These are phyloP conservation scores for Enteromius radiatus DNA, from an alignment of 2,797 vertebrate species.

Conservation along the genomic window DNA sequence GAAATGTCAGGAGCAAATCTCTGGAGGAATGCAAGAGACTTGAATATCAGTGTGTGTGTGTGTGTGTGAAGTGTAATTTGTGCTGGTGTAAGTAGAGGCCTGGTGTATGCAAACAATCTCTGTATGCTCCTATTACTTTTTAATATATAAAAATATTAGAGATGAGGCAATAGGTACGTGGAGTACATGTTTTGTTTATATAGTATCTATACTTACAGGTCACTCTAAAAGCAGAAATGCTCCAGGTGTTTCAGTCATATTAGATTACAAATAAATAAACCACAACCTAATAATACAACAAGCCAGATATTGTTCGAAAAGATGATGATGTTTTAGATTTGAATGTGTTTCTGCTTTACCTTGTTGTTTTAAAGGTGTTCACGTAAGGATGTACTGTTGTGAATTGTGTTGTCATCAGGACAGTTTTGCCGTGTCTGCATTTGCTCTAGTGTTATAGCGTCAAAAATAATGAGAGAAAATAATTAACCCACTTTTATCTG, in stretches of 20 bases:
- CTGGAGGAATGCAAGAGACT: conserved; percentile 49
- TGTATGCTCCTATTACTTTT: not conserved
- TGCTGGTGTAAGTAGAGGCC: conserved; percentile 12
- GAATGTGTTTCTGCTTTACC: not conserved
- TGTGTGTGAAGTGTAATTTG: conserved; percentile 21
- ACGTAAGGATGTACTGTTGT: not conserved
- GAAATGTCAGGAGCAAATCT: conserved; percentile 62
- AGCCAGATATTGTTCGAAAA: not conserved
- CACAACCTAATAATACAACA: not conserved
- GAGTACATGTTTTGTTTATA: conserved; percentile 10
- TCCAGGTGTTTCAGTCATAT: not conserved
- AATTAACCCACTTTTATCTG: not conserved
- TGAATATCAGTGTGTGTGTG: conserved; percentile 39
- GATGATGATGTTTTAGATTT: not conserved
- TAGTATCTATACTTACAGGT: not conserved
- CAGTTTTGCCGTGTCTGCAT: conserved; percentile 15
- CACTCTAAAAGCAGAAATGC: not conserved
- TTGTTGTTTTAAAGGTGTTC: not conserved
- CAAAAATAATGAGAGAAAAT: not conserved
- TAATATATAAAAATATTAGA: not conserved
- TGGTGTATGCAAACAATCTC: conserved; percentile 11
- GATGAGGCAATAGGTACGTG: not conserved
- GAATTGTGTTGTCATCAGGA: not conserved
- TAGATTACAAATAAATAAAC: conserved; percentile 2
- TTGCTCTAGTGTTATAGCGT: not conserved